phyloP scores from a whole-genome alignment of 2,888 invertebrate genomes.

The Dynastes tityus region DNA sequence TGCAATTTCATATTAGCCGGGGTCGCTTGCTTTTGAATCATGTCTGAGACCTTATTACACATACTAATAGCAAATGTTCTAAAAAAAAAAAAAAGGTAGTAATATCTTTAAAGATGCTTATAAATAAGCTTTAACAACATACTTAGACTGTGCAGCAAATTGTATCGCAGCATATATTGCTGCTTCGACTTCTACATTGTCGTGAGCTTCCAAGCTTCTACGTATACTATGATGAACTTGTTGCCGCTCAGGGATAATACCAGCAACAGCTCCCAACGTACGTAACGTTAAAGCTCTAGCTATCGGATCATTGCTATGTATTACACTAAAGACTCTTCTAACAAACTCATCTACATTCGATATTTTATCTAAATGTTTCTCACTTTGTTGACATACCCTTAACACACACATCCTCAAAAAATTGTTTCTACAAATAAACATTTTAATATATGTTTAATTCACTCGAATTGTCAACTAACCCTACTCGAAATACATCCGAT shows the following conservation, averaged over 20 bases:
- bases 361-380: conserved; percentile 96
- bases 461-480: conserved; percentile 67
- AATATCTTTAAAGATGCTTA: neutral
- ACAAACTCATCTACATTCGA: conserved; percentile 96
- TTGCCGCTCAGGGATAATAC: conserved; percentile 93
- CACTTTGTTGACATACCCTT: conserved; percentile 94
- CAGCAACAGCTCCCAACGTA: conserved; percentile 92
- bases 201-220: conserved; percentile 93
- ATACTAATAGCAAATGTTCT: conserved; percentile 96
- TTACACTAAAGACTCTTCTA: conserved; percentile 91
- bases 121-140: conserved; percentile 61
- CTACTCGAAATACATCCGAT: conserved; percentile 93
- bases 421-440: conserved; percentile 79
- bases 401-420: conserved; percentile 93
- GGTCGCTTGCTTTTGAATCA: conserved; percentile 94
- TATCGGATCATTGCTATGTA: conserved; percentile 97
- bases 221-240: conserved; percentile 96
- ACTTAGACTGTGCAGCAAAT: conserved; percentile 96
- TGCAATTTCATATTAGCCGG: conserved; percentile 93
- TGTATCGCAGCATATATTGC: conserved; percentile 95
- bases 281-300: conserved; percentile 92
- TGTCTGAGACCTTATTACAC: conserved; percentile 95
- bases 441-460: conserved; percentile 8
- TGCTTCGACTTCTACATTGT: conserved; percentile 95
- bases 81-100: conserved; percentile 55